Base-by-base conservation (phyloP, 92 coral and sea anemone species). In the Epizoanthus scotinus region DNA sequence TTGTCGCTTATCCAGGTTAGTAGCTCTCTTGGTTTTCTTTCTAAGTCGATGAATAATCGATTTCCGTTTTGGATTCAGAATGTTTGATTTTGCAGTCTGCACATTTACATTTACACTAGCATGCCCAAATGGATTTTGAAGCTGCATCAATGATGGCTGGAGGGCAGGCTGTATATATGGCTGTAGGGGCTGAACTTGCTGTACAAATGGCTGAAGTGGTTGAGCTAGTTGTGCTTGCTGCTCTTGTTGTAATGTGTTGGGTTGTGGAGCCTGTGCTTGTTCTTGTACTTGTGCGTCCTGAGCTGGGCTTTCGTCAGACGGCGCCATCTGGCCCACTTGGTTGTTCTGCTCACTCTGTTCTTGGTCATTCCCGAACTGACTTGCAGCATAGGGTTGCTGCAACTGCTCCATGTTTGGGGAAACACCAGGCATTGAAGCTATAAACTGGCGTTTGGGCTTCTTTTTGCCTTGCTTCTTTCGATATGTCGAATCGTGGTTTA, bases 21-120 rank as follows among this genome's bases (percentile, higher is more conserved):
- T 63, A 7, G 6, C 22, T 26, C 77, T 67, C 24, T 79, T 58
- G 17, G 29, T 63, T 20, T 50, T 79, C 24, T 38, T 34, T 3
- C 42, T 82, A 12, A 64, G 63, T 44, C 60, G 59, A 18, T 73
- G 86, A 64, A 78, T 25, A 53, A 57, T 59, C 38, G 60, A 49
- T 42, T 73, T 83, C 55, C 14, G 29, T 52, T 73, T 55, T 27
- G 86, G 79, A 22, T 18, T 54, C 1, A 61, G 68, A 34, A 81
- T 79, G 4, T 54, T 59, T 55, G 94, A 87, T 79, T 91, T 90
- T n/a, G 94, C 85, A 10, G 94, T 91, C 83, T 93, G 89, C 29
- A 93, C 86, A 81, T 93, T 88, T n/a, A 90, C 89, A 74, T 89
- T 93, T 40, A 90, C 92, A 25, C 73, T 91, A 28, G 88, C 68